A percentile compares a stretch with the other conserved stretches of the same genome.
Evolutionary conservation across 92 coral and sea anemone species (phyloP).

Genomic region (Epizoanthus stellaris): DNA sequence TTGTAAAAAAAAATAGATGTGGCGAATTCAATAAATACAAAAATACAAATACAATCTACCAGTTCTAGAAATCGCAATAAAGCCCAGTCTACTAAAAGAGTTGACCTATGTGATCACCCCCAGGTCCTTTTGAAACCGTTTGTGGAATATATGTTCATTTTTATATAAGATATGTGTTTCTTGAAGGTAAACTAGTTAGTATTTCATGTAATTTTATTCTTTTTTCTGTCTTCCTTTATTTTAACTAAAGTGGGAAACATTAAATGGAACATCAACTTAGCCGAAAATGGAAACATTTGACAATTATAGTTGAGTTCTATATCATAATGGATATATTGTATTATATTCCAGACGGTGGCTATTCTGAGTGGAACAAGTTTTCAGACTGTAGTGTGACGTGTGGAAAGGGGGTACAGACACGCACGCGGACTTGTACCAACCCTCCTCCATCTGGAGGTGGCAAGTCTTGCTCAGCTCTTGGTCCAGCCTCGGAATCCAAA

Average conservation of each 20-base stretch:
- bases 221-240: no score
- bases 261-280: not conserved
- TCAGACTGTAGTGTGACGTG: conserved; percentile 12
- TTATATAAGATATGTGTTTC: no score
- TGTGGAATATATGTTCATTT: no score
- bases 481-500: not conserved
- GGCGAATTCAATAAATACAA: no score
- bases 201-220: no score
- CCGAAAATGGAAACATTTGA: not conserved
- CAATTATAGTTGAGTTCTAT: not conserved
- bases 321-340: not conserved
- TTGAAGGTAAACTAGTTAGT: no score
- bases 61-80: not conserved
- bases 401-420: not conserved
- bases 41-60: no score
- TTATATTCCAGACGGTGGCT: conserved; percentile 4
- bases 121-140: no score
- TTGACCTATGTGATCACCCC: no score
- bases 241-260: no score
- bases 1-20: no score
- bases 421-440: conserved; percentile 5
- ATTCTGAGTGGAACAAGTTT: not conserved
- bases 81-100: no score
- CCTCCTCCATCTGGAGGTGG: conserved; percentile 6
- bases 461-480: not conserved